Evolutionary conservation across 2,113 vertebrate genomes (phyloP), one percentile per base, ranked within the genome.

Genomic region (Cyrtonyx montezumae): DNA sequence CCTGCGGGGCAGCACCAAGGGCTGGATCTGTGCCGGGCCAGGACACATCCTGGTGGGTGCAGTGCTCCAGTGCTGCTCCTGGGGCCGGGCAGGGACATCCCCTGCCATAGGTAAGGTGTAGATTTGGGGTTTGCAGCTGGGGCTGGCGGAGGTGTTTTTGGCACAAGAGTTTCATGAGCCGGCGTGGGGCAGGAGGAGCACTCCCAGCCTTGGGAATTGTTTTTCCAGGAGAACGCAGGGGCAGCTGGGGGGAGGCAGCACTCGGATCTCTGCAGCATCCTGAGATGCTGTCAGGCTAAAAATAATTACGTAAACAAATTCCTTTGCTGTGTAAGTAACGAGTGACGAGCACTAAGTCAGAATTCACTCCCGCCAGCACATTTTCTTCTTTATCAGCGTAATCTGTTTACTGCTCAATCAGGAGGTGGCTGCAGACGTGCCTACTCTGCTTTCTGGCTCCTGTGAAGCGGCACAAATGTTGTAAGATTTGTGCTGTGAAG

Each of bases 31-130:
- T 79, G 85, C 51, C 2, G 13, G 32, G 77, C 63, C 65, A 53
- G 79, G 65, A 86, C 25, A 0, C 0, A 0, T 82, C 42, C 78
- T 2, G 0, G 2, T 0, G 2, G 42, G 7, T 28, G 46, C 20
- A 2, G 40, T 2, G 8, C 40, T 68, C 76, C 2, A 42, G 55
- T 53, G 63, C 22, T 36, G 87, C 16, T 66, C 48, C 81, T 79
- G 28, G 46, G 40, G 66, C 77, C 2, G 17, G 43, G 61, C 80
- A 53, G 59, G 66, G 28, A 1, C 45, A 30, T 6, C 13, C 25
- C 12, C 8, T 0, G 0, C 68, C 3, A 0, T 20, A 4, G 92
- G 43, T 32, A 13, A 92, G 88, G 22, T 9, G 74, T 56, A 7
- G 37, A 13, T 63, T 13, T 63, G 37, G 61, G 61, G 10, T 28